phyloP scores from a whole-genome alignment of 2,113 vertebrate genomes.

The Theristicus caerulescens region DNA sequence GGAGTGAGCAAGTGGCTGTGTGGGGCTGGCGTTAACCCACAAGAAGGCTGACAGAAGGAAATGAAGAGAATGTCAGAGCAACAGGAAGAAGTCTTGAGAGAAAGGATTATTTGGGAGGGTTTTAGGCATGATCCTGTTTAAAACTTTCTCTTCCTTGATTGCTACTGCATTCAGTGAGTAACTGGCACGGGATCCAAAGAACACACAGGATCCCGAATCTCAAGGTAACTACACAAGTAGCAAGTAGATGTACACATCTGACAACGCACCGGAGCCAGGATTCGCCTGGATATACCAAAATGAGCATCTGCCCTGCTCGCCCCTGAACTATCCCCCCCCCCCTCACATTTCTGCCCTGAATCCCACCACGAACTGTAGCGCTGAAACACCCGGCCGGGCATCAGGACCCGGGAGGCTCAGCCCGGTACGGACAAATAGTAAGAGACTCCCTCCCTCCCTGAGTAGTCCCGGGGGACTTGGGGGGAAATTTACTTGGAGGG shows the following conservation, averaged over 20 bases:
- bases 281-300: background rate
- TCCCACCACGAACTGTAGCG: background rate
- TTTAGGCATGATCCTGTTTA: accelerated
- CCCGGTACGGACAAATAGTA: accelerated
- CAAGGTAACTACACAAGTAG: background rate
- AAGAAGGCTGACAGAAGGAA: background rate
- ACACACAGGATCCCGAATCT: background rate
- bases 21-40: background rate
- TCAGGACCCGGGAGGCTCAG: no score
- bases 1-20: accelerated
- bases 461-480: no score
- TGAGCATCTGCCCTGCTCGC: background rate
- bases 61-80: background rate
- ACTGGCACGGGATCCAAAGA: accelerated
- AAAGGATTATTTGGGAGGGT: background rate
- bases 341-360: background rate
- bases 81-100: background rate
- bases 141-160: background rate
- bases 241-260: background rate
- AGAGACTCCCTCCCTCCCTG: no score
- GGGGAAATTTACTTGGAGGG: no score
- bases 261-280: background rate
- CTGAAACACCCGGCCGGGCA: no score
- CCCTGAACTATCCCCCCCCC: background rate
- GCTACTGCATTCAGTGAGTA: background rate